phyloP scores from a whole-genome alignment of 2,888 invertebrate genomes.

The Adela reaumurella region DNA sequence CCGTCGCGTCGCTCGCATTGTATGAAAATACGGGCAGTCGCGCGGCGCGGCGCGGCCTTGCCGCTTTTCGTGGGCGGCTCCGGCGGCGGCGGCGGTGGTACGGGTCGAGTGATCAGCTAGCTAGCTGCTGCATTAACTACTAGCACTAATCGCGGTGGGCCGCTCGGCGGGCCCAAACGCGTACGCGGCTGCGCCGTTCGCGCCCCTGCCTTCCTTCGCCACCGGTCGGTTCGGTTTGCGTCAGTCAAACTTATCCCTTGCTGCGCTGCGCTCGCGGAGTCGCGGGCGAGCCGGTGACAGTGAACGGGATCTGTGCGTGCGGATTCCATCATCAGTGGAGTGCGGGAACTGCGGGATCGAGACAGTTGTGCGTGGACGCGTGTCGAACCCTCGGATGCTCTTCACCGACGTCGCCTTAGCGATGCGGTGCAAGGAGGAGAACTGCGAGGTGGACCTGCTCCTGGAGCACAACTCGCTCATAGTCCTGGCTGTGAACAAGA shows the following conservation, averaged over 20 bases:
- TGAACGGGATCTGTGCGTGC: too few species aligned
- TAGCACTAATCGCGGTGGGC: slow-evolving; percentile 6
- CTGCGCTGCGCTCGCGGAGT: too few species aligned
- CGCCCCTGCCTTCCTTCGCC: slow-evolving; percentile 35
- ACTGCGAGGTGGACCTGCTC: slow-evolving; percentile 53
- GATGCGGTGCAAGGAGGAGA: slow-evolving; percentile 58
- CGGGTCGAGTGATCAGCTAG: slow-evolving; percentile 5
- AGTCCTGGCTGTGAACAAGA: slow-evolving; percentile 49
- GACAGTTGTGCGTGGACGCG: slow-evolving; percentile 3
- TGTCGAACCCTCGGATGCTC: slow-evolving; percentile 32
- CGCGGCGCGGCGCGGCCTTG: slow-evolving; percentile 1
- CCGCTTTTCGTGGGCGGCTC: slow-evolving; percentile 12
- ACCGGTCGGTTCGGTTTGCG: slow-evolving; percentile 21
- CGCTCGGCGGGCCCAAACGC: slow-evolving; percentile 8
- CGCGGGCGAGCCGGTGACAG: slow-evolving; percentile 12
- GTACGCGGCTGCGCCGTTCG: slow-evolving; percentile 7
- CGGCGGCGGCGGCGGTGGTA: slow-evolving; percentile 21
- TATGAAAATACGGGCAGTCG: slow-evolving; percentile 23
- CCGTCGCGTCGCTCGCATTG: slow-evolving; percentile 37
- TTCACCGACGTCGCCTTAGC: slow-evolving; percentile 54
- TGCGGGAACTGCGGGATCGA: slow-evolving; percentile 25
- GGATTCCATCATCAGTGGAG: slow-evolving; percentile 10
- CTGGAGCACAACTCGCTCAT: slow-evolving; percentile 51
- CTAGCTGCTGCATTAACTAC: too few species aligned
- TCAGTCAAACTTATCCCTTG: slow-evolving; percentile 1